Evolutionary conservation across 2,888 invertebrate species (phyloP).

Genomic region (Stenichneumon culpator): DNA sequence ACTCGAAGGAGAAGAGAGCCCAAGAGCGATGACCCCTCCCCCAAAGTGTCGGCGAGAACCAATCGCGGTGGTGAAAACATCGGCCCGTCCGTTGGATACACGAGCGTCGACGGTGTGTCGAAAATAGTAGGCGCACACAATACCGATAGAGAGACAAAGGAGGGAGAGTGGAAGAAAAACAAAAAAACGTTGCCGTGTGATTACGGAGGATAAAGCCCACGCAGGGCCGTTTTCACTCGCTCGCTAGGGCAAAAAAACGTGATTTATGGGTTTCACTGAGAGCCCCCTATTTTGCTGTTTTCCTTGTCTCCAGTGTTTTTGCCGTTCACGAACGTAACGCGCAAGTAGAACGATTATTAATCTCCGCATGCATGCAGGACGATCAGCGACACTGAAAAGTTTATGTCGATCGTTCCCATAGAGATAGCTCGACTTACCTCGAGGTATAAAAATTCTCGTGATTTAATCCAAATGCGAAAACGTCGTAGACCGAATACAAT

Average conservation of each 20-base stretch:
- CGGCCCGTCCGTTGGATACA: neutral
- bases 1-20: neutral
- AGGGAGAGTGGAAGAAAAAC: neutral
- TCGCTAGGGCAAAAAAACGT: too few relatives aligned
- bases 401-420: neutral
- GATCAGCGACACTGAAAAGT: neutral
- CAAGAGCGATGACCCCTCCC: conserved; percentile 41
- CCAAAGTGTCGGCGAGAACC: conserved; percentile 75
- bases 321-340: neutral
- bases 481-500: neutral
- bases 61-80: conserved; percentile 7
- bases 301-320: too few relatives aligned
- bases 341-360: neutral
- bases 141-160: conserved; percentile 5
- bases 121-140: conserved; percentile 56
- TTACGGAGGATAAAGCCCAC: neutral
- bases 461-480: neutral
- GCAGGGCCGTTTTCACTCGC: neutral
- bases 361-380: neutral
- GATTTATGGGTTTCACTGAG: too few relatives aligned
- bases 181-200: neutral
- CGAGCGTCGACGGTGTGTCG: conserved; percentile 42
- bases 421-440: neutral
- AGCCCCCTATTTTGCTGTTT: too few relatives aligned
- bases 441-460: neutral